Base-by-base conservation (phyloP, 2,797 vertebrate species). In the Paratrypauchen microcephalus region DNA sequence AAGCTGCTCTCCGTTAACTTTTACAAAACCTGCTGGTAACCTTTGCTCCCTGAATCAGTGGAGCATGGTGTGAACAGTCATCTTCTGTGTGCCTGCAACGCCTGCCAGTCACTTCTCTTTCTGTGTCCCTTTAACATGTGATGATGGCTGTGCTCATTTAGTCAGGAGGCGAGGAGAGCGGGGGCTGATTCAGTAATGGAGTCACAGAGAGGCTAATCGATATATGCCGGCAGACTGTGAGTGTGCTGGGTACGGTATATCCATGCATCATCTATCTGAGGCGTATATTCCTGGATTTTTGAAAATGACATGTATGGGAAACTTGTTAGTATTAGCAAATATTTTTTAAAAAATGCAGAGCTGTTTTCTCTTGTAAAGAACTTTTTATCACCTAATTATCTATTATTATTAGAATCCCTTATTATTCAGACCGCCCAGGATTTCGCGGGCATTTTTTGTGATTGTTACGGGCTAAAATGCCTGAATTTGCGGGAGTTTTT, bases 141-240 rank as follows among this genome's bases (percentile, higher is more conserved):
- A 73, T 78, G 52, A 84, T 68, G 76, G 77, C 63, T 47, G 48
- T 3, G 23, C 58, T 82, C 57, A 70, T 83, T 81, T 67, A 74
- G 71, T 64, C 73, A 66, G 26, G 55, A 72, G 67, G 72, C 68
- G 79, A 2, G 2, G 73, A 82, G 78, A 66, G 70, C 69, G 82
- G 73, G 69, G 52, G 74, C 39, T 71, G 65, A 75, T 81, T 76
- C 48, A 72, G 69, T 71, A 79, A 79, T 85, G 74, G 73, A 85
- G 65, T 78, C 73, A 69, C 71, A 69, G 64, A 63, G 62, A 1
- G 68, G 6, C 1, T 4, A 72, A 84, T 86, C 81, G 65, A 83
- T 83, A 71, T 50, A 54, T 70, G 57, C 71, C 69, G 56, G 39
- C 45, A 67, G 59, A 71, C 61, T 61, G 30, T 47, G 21, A 63